These are phyloP conservation scores for Psammodynastes pulverulentus DNA, from an alignment of 2,113 vertebrate species.

Conservation along the genomic window DNA sequence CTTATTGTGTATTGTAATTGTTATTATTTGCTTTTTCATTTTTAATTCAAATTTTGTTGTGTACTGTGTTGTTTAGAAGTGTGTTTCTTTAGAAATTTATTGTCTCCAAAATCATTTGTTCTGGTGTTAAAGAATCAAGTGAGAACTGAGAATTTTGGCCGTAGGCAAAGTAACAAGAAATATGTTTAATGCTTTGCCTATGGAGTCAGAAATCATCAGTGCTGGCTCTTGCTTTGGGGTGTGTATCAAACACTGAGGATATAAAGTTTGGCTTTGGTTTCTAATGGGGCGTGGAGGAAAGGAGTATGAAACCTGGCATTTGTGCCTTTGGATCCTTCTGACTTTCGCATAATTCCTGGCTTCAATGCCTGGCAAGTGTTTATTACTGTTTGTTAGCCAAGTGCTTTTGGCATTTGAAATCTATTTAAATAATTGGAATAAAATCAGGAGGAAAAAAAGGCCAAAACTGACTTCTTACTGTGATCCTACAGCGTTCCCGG, in stretches of 20 bases:
- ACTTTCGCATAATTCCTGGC: neutral
- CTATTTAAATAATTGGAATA: slow-evolving; percentile 8
- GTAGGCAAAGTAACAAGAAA: neutral
- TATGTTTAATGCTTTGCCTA: neutral
- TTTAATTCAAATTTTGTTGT: neutral
- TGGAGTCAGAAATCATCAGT: slow-evolving; percentile 7
- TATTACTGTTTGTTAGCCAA: slow-evolving; percentile 20
- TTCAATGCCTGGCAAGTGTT: neutral
- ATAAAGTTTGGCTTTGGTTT: slow-evolving; percentile 2
- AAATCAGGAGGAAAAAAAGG: slow-evolving; percentile 3
- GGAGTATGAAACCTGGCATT: slow-evolving; percentile 42
- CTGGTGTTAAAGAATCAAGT: neutral
- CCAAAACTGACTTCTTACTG: slow-evolving; percentile 32
- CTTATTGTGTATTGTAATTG: neutral
- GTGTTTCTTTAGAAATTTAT: slow-evolving; percentile 15
- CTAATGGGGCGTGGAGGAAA: neutral
- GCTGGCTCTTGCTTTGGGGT: slow-evolving; percentile 3
- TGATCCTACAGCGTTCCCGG: slow-evolving; percentile 71
- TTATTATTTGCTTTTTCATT: neutral
- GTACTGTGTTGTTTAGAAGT: neutral
- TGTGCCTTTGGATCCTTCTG: neutral
- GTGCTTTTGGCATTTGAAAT: slow-evolving; percentile 30
- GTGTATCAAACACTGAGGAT: slow-evolving; percentile 18
- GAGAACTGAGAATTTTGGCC: slow-evolving; percentile 21
- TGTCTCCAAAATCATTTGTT: slow-evolving; percentile 25